Base-by-base conservation (phyloP, 2,888 invertebrate species). In the Cataglyphis altisquamis region DNA sequence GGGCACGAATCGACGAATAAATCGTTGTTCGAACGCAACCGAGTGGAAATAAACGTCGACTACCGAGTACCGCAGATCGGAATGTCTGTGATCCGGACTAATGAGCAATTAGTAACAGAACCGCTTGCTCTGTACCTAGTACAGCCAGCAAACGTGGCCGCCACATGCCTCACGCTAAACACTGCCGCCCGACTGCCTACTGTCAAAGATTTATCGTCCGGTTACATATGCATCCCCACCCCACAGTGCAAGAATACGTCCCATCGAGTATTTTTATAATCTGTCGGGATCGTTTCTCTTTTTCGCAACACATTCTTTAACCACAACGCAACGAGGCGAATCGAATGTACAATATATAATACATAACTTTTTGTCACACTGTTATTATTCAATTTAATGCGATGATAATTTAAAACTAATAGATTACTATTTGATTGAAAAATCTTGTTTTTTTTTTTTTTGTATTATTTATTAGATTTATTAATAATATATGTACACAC, bases 51-150 rank as follows among this genome's bases (percentile, higher is more conserved):
- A 77, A 85, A 85, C 66, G 78, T 25, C 63, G 67, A 84, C 82
- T 80, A 36, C 36, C 36, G 36, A 66, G 36, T 8, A 52, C 70
- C 70, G 66, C 67, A 66, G 77, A 83, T 74, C 75, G 86, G 87
- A 91, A 90, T 90, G 88, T 89, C 90, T 88, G 88, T 87, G 91
- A 92, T 87, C 87, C 87, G 80, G 86, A 87, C 91, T 93, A 92
- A 93, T 91, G 92, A 92, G 91, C 92, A 92, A 92, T 93, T 92
- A 92, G 92, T 90, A 90, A 87, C 88, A 82, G 87, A 84, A 83
- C 82, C 77, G 86, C 83, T 87, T 60, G 39, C 57, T 36, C 45
- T 68, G 36, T 81, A 57, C 84, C 84, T 83, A 77, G 70, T 75
- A 81, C 78, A 67, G 81, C 8, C 80, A 87, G 84, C 87, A 84